These are phyloP conservation scores for Albula goreensis DNA, from an alignment of 2,113 vertebrate genomes.

Conservation along the genomic window DNA sequence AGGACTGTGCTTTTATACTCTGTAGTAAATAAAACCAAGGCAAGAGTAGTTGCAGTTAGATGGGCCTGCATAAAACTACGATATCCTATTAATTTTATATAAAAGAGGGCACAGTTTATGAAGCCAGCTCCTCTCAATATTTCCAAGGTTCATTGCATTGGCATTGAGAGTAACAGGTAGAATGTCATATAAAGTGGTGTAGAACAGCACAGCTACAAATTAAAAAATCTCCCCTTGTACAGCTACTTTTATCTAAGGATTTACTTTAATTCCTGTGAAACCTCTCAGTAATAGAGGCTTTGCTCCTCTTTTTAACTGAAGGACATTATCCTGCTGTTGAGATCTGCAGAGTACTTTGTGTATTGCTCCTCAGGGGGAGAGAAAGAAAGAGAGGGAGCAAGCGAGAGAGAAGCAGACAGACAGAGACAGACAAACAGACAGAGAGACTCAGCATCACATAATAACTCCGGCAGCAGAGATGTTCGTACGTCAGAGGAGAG, in stretches of 20 bases:
- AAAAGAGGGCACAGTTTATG: conserved; percentile 44
- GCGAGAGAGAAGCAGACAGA: background rate
- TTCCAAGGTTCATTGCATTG: conserved; percentile 30
- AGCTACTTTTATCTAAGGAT: conserved; percentile 3
- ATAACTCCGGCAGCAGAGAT: conserved; percentile 3
- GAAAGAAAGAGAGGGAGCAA: background rate
- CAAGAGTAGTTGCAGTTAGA: conserved; percentile 30
- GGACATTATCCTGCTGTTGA: background rate
- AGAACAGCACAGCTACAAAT: conserved; percentile 25
- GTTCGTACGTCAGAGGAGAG: background rate
- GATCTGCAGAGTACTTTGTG: background rate
- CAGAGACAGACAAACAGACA: background rate
- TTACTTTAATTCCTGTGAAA: background rate
- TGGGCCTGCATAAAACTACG: conserved; percentile 37
- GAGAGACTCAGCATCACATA: background rate
- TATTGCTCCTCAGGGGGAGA: background rate
- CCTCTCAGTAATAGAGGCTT: background rate
- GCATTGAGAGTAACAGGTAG: conserved; percentile 5
- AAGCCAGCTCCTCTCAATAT: conserved; percentile 34
- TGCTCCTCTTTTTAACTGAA: conserved; percentile 1
- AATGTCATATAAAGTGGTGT: conserved; percentile 19
- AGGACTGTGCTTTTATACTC: conserved; percentile 41
- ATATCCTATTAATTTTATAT: conserved; percentile 34
- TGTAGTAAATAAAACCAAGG: conserved; percentile 38
- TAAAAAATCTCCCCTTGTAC: conserved; percentile 10